Conservation (phyloP, 2,113 vertebrate genomes). For the Leptosomus discolor region DNA sequence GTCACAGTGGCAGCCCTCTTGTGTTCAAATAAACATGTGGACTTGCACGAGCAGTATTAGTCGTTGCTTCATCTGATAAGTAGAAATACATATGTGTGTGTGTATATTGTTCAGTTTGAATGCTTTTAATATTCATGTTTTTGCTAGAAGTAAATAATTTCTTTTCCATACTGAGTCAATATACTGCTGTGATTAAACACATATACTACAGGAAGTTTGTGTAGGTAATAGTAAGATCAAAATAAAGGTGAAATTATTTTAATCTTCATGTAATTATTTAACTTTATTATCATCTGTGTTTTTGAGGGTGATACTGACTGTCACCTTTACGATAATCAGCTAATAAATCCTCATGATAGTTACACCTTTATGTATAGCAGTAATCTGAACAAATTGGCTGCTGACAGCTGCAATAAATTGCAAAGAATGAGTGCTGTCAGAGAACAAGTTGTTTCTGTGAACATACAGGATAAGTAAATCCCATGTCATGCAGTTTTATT, state of each 20-base stretch:
- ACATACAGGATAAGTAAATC: conserved; percentile 72
- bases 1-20: background rate
- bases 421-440: conserved; percentile 77
- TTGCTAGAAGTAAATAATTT: background rate
- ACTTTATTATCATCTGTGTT: conserved; percentile 65
- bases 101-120: background rate
- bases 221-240: conserved; percentile 24
- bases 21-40: background rate
- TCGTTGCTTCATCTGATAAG: background rate
- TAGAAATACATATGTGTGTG: background rate
- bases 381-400: conserved; percentile 80
- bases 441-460: conserved; percentile 75
- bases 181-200: background rate
- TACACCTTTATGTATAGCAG: conserved; percentile 75
- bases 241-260: conserved; percentile 65
- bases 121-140: background rate
- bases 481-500: conserved; percentile 68
- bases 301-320: conserved; percentile 57
- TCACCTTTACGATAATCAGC: conserved; percentile 71
- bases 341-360: conserved; percentile 78
- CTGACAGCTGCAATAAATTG: conserved; percentile 80
- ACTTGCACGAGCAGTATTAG: background rate
- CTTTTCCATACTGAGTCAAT: background rate
- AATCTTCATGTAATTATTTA: conserved; percentile 73
- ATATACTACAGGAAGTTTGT: background rate